Evolutionary conservation across 2,113 vertebrate species (phyloP), one percentile per base, ranked within the genome.

Genomic region (Nothoprocta pentlandii): DNA sequence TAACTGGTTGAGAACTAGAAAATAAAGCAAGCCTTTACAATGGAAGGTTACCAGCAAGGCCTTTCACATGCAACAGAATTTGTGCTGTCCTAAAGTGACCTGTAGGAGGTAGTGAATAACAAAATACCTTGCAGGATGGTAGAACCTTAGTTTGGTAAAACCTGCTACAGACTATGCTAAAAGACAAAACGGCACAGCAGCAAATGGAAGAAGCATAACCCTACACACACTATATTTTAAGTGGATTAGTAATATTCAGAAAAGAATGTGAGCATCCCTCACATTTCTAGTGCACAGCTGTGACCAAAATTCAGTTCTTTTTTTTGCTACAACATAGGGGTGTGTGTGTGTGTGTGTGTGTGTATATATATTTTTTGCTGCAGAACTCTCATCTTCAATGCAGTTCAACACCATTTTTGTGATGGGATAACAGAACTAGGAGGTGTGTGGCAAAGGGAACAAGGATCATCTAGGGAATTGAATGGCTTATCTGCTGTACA

Each of bases 351-450:
- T 39, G 36, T 39, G 36, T 39, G 8, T 39, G 8, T 39, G 7
- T 7, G 7, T 39, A 39, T 39, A 39, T 34, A 12, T 17, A 30
- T 19, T 23, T 28, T 19, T 36, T 42, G 34, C 74, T 17, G 14
- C 69, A 39, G 9, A 75, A 39, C 47, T 10, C 26, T 10, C 30
- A 20, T 5, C n/a, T 85, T 30, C 49, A 32, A 8, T 17, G 6
- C 6, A 4, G n/a, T 58, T 51, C 21, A 56, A 76, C 32, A 81
- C n/a, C 64, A 30, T 16, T 11, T 0, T 14, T 1, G 0, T 5
- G 12, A 12, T 11, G 20, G 22, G 69, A 41, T 59, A 41, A 32
- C 44, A 64, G 20, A 70, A 41, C n/a, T 5, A 54, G 21, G 14
- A 84, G 53, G 67, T 39, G 47, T 1, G 7, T 21, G 34, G 11